phyloP scores from a whole-genome alignment of 2,113 vertebrate genomes.

The Neolamprologus modestus region DNA sequence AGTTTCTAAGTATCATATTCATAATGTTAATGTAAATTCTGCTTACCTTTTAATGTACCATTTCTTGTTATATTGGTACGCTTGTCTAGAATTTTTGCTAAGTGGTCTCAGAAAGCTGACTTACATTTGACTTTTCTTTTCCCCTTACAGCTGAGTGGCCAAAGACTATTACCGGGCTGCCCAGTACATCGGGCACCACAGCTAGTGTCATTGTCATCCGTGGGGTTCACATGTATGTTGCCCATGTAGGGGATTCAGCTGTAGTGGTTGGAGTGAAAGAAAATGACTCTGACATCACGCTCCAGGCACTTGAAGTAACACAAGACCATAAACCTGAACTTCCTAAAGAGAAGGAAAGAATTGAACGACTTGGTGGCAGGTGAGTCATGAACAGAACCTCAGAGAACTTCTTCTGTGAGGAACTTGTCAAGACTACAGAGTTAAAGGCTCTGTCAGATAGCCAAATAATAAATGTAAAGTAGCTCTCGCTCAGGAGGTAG shows the following conservation, averaged over 20 bases:
- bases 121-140: not conserved
- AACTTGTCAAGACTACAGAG: not conserved
- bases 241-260: constrained; percentile 93
- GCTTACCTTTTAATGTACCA: not conserved
- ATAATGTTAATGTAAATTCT: not conserved
- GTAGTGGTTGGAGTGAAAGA: constrained; percentile 92
- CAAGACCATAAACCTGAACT: constrained; percentile 98
- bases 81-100: not conserved
- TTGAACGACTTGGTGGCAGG: constrained; percentile 97
- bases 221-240: constrained; percentile 90
- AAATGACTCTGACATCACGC: constrained; percentile 79
- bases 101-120: not conserved
- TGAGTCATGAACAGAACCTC: constrained; percentile 36
- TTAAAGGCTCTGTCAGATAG: not conserved
- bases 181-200: constrained; percentile 94
- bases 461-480: not conserved
- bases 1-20: not conserved
- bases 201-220: constrained; percentile 95
- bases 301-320: constrained; percentile 91
- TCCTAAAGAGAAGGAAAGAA: constrained; percentile 91
- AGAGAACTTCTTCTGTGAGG: not conserved
- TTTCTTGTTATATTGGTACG: not conserved
- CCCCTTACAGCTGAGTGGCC: constrained; percentile 86
- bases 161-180: constrained; percentile 92
- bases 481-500: not conserved